phyloP scores from a whole-genome alignment of 92 coral and sea anemone genomes.

The Pocillopora grandis region DNA sequence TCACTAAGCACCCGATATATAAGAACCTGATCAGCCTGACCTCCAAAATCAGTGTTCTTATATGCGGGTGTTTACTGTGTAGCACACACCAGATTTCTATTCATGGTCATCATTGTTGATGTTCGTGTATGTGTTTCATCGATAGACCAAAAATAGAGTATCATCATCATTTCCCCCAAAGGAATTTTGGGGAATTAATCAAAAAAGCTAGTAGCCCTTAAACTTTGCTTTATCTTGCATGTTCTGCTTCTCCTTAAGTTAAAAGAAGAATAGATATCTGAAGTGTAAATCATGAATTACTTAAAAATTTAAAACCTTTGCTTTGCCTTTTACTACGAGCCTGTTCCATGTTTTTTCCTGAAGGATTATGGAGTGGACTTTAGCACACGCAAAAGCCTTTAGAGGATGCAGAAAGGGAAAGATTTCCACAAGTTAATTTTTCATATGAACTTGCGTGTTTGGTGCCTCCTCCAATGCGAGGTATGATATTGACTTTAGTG shows the following conservation, averaged over 20 bases:
- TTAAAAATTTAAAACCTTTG: too few relatives aligned
- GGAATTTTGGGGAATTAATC: slow-evolving; percentile 35
- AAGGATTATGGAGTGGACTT: too few relatives aligned
- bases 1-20: too few relatives aligned
- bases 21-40: not conserved
- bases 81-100: slow-evolving; percentile 8
- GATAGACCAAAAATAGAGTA: slow-evolving; percentile 43
- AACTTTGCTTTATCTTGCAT: slow-evolving; percentile 35
- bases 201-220: slow-evolving; percentile 56
- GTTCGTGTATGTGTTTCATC: slow-evolving; percentile 12
- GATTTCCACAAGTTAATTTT: too few relatives aligned
- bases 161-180: slow-evolving; percentile 18
- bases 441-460: too few relatives aligned
- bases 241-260: slow-evolving; percentile 36
- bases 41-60: not conserved
- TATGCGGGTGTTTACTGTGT: not conserved
- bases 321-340: too few relatives aligned
- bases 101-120: not conserved
- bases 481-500: too few relatives aligned
- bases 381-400: too few relatives aligned
- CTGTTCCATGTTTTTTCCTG: too few relatives aligned
- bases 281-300: too few relatives aligned
- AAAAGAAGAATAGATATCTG: not conserved
- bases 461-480: too few relatives aligned
- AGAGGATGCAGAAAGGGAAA: too few relatives aligned